Evolutionary conservation across 2,888 invertebrate species (phyloP).

Genomic region (Hybos culiciformis): DNA sequence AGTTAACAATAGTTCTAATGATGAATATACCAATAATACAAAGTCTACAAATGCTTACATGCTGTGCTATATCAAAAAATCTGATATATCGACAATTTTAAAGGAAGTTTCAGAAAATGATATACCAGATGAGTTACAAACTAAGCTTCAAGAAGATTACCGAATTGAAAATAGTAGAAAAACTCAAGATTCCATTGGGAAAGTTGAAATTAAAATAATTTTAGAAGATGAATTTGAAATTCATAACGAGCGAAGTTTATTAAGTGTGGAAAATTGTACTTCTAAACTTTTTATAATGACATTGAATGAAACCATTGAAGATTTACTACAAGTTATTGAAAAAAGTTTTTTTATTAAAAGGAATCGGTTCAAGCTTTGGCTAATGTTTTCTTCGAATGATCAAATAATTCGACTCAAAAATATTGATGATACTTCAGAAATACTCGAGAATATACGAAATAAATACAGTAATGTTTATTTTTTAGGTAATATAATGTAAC

Average conservation of each 20-base stretch:
- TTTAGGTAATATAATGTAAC: no score
- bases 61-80: constrained; percentile 96
- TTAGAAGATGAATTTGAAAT: constrained; percentile 82
- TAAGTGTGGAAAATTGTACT: constrained; percentile 75
- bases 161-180: constrained; percentile 78
- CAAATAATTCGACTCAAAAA: constrained; percentile 62
- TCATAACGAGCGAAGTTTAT: constrained; percentile 92
- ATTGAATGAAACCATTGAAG: constrained; percentile 73
- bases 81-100: constrained; percentile 70
- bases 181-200: constrained; percentile 91
- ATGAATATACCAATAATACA: no score
- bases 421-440: constrained; percentile 60
- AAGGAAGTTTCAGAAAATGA: constrained; percentile 84
- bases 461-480: no score
- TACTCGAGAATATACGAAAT: no score
- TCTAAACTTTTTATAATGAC: constrained; percentile 76
- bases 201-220: constrained; percentile 62
- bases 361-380: constrained; percentile 85
- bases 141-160: constrained; percentile 82
- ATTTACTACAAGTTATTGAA: constrained; percentile 72
- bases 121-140: constrained; percentile 82
- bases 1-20: no score
- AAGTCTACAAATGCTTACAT: constrained; percentile 99
- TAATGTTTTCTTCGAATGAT: constrained; percentile 66
- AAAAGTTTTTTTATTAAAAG: constrained; percentile 80